Evolutionary conservation across 2,113 vertebrate genomes (phyloP).

Genomic region (Aythya baeri): DNA sequence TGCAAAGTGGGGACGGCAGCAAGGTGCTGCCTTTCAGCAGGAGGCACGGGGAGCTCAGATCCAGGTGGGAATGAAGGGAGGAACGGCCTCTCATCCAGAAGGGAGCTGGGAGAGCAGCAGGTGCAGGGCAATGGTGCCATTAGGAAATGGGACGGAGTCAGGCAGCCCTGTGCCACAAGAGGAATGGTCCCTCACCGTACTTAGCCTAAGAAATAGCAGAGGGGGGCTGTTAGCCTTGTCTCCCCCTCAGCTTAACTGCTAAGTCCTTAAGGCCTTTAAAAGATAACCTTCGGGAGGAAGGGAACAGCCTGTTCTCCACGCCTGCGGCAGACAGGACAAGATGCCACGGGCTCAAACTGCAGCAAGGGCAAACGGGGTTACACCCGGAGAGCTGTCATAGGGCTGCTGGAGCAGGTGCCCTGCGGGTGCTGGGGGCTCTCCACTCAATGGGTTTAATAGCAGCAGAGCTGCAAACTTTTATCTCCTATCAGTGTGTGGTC

Average conservation of each 20-base stretch:
- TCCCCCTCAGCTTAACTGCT: background rate
- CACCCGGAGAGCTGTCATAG: background rate
- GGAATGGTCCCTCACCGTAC: background rate
- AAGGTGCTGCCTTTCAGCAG: background rate
- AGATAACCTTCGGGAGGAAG: background rate
- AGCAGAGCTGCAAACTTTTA: background rate
- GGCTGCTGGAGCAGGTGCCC: background rate
- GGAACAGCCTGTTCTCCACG: background rate
- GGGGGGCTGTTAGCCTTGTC: background rate
- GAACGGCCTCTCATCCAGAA: background rate
- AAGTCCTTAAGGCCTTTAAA: conserved; percentile 13
- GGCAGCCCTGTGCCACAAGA: background rate
- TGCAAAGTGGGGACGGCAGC: background rate
- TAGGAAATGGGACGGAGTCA: background rate
- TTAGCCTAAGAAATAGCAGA: background rate
- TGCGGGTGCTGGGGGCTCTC: background rate
- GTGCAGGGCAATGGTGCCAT: background rate
- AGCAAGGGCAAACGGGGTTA: background rate
- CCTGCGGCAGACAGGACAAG: background rate
- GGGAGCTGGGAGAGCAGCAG: background rate
- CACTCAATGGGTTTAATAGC: rapidly evolving
- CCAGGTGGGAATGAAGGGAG: background rate
- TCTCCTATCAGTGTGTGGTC: background rate
- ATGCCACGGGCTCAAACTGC: background rate
- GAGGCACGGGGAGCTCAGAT: background rate